phyloP scores from a whole-genome alignment of 2,797 vertebrate species.

The Neopelma chrysocephalum region DNA sequence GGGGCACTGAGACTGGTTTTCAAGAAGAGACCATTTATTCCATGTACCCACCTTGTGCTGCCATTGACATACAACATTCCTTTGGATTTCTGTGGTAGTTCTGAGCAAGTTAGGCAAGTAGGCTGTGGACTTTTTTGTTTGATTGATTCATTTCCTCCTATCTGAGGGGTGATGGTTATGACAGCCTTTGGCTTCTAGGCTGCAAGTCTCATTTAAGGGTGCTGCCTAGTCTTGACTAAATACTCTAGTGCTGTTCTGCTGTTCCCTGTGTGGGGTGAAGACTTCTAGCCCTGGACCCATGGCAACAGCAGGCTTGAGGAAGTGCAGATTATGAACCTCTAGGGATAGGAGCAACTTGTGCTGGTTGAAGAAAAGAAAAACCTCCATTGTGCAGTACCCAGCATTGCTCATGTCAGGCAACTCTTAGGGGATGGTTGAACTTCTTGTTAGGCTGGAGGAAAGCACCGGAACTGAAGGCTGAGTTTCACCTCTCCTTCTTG shows the following conservation, averaged over 20 bases:
- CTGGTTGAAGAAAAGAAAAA: background rate
- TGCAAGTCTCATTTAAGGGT: background rate
- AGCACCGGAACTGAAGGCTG: background rate
- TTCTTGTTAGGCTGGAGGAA: background rate
- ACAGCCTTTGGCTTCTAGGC: background rate
- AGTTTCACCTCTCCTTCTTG: background rate
- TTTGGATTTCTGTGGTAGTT: background rate
- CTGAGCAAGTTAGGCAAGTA: background rate
- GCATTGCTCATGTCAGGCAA: background rate
- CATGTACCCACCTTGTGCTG: fast-evolving
- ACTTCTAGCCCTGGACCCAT: background rate
- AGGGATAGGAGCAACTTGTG: background rate
- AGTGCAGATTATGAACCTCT: background rate
- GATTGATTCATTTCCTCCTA: background rate
- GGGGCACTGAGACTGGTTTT: background rate
- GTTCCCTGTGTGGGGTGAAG: background rate
- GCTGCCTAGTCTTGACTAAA: background rate
- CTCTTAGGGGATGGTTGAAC: background rate
- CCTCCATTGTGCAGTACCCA: background rate
- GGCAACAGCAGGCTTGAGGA: background rate
- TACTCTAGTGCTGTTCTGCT: background rate
- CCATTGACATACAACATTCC: background rate
- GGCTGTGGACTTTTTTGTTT: background rate
- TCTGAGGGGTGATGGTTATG: background rate
- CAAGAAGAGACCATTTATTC: background rate